Base-by-base conservation (phyloP, 1,140 invertebrate species). In the Meloidogyne chitwoodi region DNA sequence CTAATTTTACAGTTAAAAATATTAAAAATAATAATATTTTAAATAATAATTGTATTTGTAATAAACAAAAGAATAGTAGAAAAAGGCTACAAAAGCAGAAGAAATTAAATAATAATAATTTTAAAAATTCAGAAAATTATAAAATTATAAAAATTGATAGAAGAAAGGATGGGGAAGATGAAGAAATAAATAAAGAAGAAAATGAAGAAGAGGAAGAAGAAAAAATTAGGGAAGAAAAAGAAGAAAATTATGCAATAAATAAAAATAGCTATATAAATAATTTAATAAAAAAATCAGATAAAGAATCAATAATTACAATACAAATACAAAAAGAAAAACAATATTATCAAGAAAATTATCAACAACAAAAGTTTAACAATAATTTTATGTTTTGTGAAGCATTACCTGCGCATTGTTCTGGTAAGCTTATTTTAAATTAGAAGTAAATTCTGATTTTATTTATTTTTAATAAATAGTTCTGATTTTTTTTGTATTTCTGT, bases 151-250 rank as follows among this genome's bases (percentile, higher is more conserved):
- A 92, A 92, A 87, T 90, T 90, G 56, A 71, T 87, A 81, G 75
- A 83, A 79, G 22, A 83, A 81, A 77, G 83, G 85, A 67, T 88
- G 84, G 77, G 87, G 80, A 77, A 84, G 80, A 89, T 91, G 81
- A 91, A 92, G 86, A 91, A 92, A 74, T 90, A 92, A 11, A 91
- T 91, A 63, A 90, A 92, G 79, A 92, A 93, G n/a, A 41, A 16
- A 44, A 74, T 62, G 38, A 73, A 77, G 34, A 66, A 63, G 76
- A 68, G 69, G 0, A 81, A 75, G 70, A 74, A 73, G 41, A 66
- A 73, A 12, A 75, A 31, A 29, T 68, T 27, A 62, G 77, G 61
- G 22, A 19, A 24, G 38, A 67, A 68, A 31, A 27, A 38, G 61
- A 68, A 66, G 4, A 68, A 73, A 24, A 29, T 74, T 19, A 63